Evolutionary conservation across 2,797 vertebrate genomes (phyloP).

Genomic region (Schizopygopsis malacanthus): DNA sequence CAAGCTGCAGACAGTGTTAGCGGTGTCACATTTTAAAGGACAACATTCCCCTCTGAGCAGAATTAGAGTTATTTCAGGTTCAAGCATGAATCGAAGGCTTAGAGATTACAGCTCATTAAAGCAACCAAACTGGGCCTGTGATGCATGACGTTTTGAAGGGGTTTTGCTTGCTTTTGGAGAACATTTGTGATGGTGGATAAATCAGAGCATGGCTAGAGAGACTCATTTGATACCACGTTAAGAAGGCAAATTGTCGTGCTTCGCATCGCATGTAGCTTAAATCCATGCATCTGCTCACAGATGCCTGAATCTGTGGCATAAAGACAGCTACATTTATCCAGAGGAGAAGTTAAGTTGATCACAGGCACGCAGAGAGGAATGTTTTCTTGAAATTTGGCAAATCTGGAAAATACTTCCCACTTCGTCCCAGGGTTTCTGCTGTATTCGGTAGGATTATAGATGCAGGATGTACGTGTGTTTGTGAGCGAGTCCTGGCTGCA

Average conservation of each 20-base stretch:
- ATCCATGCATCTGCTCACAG: conserved; percentile 30
- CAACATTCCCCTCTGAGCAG: conserved; percentile 72
- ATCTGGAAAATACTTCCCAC: conserved; percentile 24
- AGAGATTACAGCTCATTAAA: conserved; percentile 77
- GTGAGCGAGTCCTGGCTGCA: conserved; percentile 60
- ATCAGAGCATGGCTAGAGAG: conserved; percentile 76
- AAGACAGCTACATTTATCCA: conserved; percentile 13
- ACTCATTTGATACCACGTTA: conserved; percentile 77
- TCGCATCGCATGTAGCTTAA: neutral
- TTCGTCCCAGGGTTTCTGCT: conserved; percentile 14
- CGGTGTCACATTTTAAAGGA: conserved; percentile 77
- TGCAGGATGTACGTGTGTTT: conserved; percentile 31
- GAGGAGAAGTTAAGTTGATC: neutral
- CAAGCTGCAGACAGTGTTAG: conserved; percentile 69
- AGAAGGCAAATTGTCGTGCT: conserved; percentile 71
- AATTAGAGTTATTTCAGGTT: conserved; percentile 79
- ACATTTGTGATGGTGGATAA: conserved; percentile 71
- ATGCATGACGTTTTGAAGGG: conserved; percentile 63
- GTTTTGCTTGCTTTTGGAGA: conserved; percentile 67
- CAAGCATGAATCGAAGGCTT: conserved; percentile 72
- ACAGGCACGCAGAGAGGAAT: neutral
- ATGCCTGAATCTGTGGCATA: conserved; percentile 16
- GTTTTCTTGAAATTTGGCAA: conserved; percentile 21
- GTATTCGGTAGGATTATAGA: conserved; percentile 33
- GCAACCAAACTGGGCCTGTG: conserved; percentile 63